These are phyloP conservation scores for Empidonax traillii DNA, from an alignment of 2,113 vertebrate genomes.

Conservation along the genomic window DNA sequence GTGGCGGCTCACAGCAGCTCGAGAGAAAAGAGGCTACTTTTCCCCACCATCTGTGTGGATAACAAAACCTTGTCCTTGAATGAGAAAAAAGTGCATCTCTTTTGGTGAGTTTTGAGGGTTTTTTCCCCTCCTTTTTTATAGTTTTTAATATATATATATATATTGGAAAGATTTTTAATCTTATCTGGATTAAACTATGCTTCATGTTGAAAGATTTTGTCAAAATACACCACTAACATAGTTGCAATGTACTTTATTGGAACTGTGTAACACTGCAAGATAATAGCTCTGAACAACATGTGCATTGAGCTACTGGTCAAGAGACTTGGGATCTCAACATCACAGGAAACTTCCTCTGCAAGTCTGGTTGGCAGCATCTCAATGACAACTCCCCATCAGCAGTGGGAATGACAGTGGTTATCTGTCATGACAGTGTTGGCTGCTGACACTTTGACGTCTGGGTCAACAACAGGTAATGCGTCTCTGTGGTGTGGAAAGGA, in stretches of 20 bases:
- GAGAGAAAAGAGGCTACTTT: background rate
- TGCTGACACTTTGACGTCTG: background rate
- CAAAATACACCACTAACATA: background rate
- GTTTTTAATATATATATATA: background rate
- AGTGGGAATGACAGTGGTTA: background rate
- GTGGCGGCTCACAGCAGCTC: background rate
- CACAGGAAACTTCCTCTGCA: background rate
- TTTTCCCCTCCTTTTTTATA: rapidly evolving
- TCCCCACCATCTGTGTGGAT: background rate
- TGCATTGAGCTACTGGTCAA: background rate
- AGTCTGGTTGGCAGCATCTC: background rate
- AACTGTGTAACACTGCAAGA: background rate
- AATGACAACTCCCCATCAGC: background rate
- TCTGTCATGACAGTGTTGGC: background rate
- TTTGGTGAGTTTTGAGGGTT: background rate
- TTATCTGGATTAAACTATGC: background rate
- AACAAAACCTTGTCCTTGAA: background rate
- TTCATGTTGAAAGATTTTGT: background rate
- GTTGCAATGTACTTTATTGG: background rate
- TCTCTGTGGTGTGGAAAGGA: background rate
- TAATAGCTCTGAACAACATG: background rate
- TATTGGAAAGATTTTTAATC: background rate
- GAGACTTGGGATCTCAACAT: background rate
- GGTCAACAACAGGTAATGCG: background rate
- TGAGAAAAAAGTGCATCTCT: background rate